phyloP scores from a whole-genome alignment of 2,113 vertebrate genomes.

The Cricetomys ansorgei region DNA sequence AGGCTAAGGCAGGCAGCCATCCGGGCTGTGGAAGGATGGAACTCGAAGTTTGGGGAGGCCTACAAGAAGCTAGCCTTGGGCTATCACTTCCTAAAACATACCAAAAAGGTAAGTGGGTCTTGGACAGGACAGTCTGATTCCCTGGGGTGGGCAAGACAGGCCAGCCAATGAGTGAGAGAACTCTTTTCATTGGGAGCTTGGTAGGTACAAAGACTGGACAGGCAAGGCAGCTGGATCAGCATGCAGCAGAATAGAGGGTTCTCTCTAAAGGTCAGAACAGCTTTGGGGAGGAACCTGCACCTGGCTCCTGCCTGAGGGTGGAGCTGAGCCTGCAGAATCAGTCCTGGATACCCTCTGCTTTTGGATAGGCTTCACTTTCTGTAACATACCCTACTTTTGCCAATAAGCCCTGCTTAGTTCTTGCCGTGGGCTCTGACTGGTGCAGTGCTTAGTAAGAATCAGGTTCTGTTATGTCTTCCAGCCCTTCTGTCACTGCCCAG shows the following conservation, averaged over 20 bases:
- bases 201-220: background rate
- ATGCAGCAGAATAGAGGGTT: background rate
- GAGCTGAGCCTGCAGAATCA: background rate
- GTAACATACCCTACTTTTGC: background rate
- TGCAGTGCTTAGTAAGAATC: too few species aligned
- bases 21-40: conserved; percentile 91
- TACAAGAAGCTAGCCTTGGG: conserved; percentile 96
- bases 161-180: background rate
- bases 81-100: conserved; percentile 93
- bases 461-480: too few species aligned
- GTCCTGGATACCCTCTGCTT: background rate
- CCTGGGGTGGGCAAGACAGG: background rate
- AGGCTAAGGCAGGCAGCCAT: conserved; percentile 91
- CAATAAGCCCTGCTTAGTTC: background rate
- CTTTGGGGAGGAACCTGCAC: too few species aligned
- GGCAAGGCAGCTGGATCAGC: background rate
- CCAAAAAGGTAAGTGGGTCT: conserved; percentile 92
- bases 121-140: background rate
- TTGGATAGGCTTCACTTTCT: background rate
- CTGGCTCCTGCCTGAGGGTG: background rate
- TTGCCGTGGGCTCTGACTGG: background rate
- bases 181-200: background rate
- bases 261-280: background rate
- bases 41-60: conserved; percentile 89
- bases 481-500: background rate